These are phyloP conservation scores for Antechinus flavipes DNA, from an alignment of 2,113 vertebrate genomes.

Conservation along the genomic window DNA sequence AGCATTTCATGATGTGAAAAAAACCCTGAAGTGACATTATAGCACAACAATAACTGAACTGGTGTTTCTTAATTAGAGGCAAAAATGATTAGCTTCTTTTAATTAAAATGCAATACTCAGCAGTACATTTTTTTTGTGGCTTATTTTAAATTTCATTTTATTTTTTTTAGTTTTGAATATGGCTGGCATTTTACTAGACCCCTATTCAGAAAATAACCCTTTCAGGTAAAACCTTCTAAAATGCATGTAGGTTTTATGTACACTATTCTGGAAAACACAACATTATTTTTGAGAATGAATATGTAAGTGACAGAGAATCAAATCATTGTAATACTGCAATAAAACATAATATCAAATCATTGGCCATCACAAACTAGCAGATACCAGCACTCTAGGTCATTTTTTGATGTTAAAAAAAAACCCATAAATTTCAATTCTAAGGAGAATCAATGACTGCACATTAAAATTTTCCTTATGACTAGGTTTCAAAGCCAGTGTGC, in stretches of 20 bases:
- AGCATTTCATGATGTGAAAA: not conserved
- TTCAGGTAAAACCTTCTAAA: not conserved
- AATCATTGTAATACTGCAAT: not conserved
- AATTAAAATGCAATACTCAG: not conserved
- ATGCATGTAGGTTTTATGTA: not conserved
- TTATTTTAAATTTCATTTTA: not conserved
- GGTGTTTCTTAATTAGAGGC: not conserved
- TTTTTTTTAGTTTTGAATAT: not conserved
- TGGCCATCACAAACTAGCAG: not conserved
- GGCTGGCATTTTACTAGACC: not conserved
- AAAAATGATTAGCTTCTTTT: conserved; percentile 3
- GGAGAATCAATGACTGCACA: not conserved
- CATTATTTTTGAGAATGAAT: not conserved
- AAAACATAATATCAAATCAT: not conserved
- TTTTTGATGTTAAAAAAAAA: not conserved
- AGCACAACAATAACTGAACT: not conserved
- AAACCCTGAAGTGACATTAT: not conserved
- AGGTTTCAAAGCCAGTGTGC: not conserved
- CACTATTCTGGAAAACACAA: not conserved
- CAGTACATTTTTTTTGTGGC: not conserved
- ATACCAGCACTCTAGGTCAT: not conserved
- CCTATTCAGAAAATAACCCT: not conserved
- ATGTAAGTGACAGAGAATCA: not conserved
- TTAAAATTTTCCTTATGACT: not conserved
- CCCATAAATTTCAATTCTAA: not conserved